These are phyloP conservation scores for Nasonia oneida DNA, from an alignment of 2,888 invertebrate genomes.

Conservation along the genomic window DNA sequence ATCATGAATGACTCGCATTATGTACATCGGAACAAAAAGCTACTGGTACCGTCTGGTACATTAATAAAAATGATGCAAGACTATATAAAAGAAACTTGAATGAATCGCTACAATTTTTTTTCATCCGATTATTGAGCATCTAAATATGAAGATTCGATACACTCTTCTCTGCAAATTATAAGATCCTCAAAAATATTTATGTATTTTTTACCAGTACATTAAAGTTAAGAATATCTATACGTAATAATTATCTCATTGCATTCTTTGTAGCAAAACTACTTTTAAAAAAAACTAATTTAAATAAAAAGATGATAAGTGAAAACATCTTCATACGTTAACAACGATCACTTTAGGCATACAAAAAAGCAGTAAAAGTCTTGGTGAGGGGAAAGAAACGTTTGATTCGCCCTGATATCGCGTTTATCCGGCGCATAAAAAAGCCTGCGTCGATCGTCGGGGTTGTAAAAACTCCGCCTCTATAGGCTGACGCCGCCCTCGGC, in stretches of 20 bases:
- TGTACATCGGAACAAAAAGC: slow-evolving; percentile 44
- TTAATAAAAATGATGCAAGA: slow-evolving; percentile 15
- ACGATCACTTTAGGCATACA: neutral
- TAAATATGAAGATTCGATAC: neutral
- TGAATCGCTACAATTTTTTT: neutral
- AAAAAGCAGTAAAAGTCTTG: neutral
- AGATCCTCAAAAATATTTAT: too few species aligned
- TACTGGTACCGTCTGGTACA: slow-evolving; percentile 62
- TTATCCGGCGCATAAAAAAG: slow-evolving; percentile 52
- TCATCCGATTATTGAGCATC: neutral
- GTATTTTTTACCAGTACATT: too few species aligned
- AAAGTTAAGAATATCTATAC: too few species aligned
- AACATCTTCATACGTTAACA: neutral
- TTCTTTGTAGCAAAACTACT: too few species aligned
- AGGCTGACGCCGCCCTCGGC: slow-evolving; percentile 67
- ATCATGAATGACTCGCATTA: slow-evolving; percentile 51
- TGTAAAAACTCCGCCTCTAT: slow-evolving; percentile 71
- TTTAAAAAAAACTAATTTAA: too few species aligned
- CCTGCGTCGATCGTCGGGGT: slow-evolving; percentile 57
- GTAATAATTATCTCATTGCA: too few species aligned
- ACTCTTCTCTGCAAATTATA: neutral
- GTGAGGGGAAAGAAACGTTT: neutral
- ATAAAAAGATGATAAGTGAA: neutral
- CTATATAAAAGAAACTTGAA: neutral
- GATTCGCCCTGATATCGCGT: slow-evolving; percentile 41